Evolutionary conservation across 2,113 vertebrate species (phyloP), one percentile per base, ranked within the genome.

Genomic region (Cyanoderma ruficeps): DNA sequence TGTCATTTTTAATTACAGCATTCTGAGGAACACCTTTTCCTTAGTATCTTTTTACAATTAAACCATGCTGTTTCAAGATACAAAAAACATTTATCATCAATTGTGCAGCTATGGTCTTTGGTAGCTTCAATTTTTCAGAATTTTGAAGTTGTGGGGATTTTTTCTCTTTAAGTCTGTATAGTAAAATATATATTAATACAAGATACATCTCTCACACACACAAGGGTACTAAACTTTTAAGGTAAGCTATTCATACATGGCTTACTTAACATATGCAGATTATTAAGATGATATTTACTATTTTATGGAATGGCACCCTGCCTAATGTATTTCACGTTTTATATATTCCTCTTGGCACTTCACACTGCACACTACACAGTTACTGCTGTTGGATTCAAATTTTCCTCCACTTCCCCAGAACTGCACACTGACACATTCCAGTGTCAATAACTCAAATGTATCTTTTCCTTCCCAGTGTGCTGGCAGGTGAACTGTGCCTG

Each of bases 401-500:
- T n/a, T 18, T 68, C 25, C 30, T 35, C 14, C 56, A 3, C 50
- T 49, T 44, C 2, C 2, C 16, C 28, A 71, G 44, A 86, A 61
- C 13, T 5, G 16, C 13, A 22, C 23, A 47, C 1, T 22, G 39
- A 41, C 10, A 7, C 20, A 4, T 23, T 8, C 21, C 30, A 3
- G 1, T 2, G 21, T 18, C 46, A 68, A 0, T 28, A 83, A 65
- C 33, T 68, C 33, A 12, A 1, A 4, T 2, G 5, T 6, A 9
- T 15, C 16, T 68, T 28, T 18, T 42, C 16, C 19, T 52, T 3
- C 5, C 6, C 12, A 19, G 18, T 0, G 13, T 24, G 60, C 69
- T 9, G 19, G n/a, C 47, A 27, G 0, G 0, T 4, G 5, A 18
- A 8, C n/a, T 33, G 47, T 13, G 46, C 25, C 35, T 46, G 53